Base-by-base conservation (phyloP, 2,113 vertebrate species). In the Pheucticus melanocephalus region DNA sequence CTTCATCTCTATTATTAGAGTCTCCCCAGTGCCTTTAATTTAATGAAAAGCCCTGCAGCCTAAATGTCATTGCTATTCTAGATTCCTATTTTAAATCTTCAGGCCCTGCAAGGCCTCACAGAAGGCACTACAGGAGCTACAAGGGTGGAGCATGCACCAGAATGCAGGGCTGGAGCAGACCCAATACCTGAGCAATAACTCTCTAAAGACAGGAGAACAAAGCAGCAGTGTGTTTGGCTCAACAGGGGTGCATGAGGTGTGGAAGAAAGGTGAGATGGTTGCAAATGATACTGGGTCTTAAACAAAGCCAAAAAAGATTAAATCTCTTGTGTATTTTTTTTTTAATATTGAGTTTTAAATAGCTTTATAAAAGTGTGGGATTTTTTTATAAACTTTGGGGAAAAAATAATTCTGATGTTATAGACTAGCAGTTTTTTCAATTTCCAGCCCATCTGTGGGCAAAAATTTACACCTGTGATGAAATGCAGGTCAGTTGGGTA, bases 41-140 rank as follows among this genome's bases (percentile, higher is more conserved):
- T 90, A 90, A 96, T 95, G 89, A 95, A 94, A 92, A 84, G 61
- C 86, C 91, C 93, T 80, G 87, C 81, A 95, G 87, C 71, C 75
- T 87, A 97, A 95, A 95, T 92, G 95, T 88, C 91, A 94, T 47
- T 92, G 84, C 93, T 88, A 94, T 87, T 89, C 65, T 60, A 87
- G 77, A 79, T 76, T 91, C 84, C 54, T 76, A 14, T 94, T 94
- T 91, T 91, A 94, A 95, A 88, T 59, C 69, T 78, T 86, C 51
- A 79, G 68, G 64, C 44, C 56, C 65, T 95, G 65, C 53, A 92
- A 72, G 59, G n/a, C 66, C 59, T 80, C 30, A 27, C 39, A n/a
- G 68, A 90, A 72, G 93, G 37, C 94, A 57, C 40, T 48, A 12
- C 31, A 48, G 15, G 65, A 71, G 63, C 50, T 53, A 10, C 50